Evolutionary conservation across 2,113 vertebrate species (phyloP).

Genomic region (Eulemur rufifrons): DNA sequence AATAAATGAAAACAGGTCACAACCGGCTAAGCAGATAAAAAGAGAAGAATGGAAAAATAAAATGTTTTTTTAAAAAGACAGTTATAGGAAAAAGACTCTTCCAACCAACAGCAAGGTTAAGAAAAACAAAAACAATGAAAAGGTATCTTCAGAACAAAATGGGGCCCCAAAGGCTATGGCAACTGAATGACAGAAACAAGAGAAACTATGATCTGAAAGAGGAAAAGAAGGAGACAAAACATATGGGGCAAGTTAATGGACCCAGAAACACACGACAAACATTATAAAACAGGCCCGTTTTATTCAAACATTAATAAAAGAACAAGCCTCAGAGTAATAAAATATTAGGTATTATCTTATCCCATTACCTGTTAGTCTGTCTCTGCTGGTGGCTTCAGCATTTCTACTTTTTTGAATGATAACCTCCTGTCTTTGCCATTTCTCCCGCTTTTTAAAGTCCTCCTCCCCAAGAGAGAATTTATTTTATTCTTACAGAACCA

Average conservation of each 20-base stretch:
- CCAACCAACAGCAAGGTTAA: not conserved
- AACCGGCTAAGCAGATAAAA: not conserved
- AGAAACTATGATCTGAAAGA: constrained; percentile 1
- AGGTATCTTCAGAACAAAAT: not conserved
- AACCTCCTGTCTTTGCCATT: not conserved
- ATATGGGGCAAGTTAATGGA: constrained; percentile 63
- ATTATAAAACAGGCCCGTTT: constrained; percentile 47
- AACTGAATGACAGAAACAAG: constrained; percentile 62
- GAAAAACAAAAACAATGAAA: not conserved
- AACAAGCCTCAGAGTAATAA: constrained; percentile 28
- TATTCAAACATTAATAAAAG: constrained; percentile 52
- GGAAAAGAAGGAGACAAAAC: constrained; percentile 64
- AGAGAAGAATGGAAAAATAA: constrained; percentile 37
- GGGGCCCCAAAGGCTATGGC: not conserved
- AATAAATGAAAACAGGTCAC: constrained; percentile 19
- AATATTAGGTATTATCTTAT: constrained; percentile 55
- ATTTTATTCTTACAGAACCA: not conserved
- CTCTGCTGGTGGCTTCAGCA: constrained; percentile 16
- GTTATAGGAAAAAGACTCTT: not conserved
- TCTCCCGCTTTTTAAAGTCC: not conserved
- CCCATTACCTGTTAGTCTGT: not conserved
- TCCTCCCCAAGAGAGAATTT: not conserved
- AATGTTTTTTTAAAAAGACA: constrained; percentile 1
- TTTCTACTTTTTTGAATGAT: not conserved
- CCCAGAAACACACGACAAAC: constrained; percentile 58